Conservation (phyloP, 2,888 invertebrate genomes). For the Lacanobia wlatinum region DNA sequence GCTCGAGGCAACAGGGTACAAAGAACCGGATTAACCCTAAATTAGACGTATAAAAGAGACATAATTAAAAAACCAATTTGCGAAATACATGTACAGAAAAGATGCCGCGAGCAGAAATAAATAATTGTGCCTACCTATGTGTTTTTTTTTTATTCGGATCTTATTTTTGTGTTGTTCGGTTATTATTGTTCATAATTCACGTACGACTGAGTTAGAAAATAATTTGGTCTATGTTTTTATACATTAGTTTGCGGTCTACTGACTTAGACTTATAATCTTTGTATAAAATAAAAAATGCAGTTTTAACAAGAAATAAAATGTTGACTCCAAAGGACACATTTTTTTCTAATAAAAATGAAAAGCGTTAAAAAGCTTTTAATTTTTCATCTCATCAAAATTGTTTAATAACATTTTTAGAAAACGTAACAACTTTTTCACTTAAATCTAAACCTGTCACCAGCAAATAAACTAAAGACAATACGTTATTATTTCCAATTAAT, state of each 20-base stretch:
- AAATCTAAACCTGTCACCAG: constrained; percentile 59
- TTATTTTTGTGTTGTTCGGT: constrained; percentile 42
- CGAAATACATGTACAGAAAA: constrained; percentile 64
- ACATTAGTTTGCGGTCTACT: constrained; percentile 27
- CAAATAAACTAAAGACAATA: constrained; percentile 58
- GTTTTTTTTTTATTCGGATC: constrained; percentile 35
- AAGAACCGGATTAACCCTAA: constrained; percentile 76
- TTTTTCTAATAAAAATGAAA: no score
- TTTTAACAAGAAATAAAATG: no score
- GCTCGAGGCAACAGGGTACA: constrained; percentile 71
- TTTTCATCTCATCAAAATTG: no score
- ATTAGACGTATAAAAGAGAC: constrained; percentile 79
- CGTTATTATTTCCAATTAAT: constrained; percentile 74
- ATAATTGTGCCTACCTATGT: constrained; percentile 39
- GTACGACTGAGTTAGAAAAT: constrained; percentile 27
- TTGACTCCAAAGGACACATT: no score
- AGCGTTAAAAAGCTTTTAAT: no score
- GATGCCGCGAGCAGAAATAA: constrained; percentile 65
- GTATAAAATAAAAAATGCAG: no score
- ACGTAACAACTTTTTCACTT: constrained; percentile 20
- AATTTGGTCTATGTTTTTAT: constrained; percentile 12
- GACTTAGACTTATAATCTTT: constrained; percentile 11
- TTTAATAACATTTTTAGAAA: no score
- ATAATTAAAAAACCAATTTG: constrained; percentile 86
- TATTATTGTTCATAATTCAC: constrained; percentile 43